Percentiles rank a stretch among this genome's conserved stretches.
Conservation (phyloP, 35 echinoderm and acorn worm genomes). For the Lytechinus pictus region DNA sequence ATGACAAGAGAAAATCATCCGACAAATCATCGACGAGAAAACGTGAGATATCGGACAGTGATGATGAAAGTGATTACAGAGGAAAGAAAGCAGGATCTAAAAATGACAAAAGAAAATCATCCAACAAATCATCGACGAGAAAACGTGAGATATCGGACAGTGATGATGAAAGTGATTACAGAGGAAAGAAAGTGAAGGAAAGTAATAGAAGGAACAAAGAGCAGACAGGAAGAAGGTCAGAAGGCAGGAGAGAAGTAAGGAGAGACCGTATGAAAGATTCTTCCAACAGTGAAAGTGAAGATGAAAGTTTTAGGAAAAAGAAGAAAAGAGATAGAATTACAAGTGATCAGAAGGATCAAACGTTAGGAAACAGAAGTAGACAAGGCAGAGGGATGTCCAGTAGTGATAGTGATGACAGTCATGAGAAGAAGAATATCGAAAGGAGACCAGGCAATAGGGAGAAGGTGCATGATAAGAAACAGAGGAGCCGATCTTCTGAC, state of each 20-base stretch:
- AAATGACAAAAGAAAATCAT: background rate
- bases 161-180: background rate
- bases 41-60: background rate
- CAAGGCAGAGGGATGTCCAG: background rate
- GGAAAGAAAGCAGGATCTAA: background rate
- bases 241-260: background rate
- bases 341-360: background rate
- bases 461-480: background rate
- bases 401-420: background rate
- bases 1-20: background rate
- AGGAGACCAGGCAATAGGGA: background rate
- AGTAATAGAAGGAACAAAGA: background rate
- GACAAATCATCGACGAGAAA: background rate
- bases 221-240: background rate
- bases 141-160: background rate
- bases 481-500: background rate
- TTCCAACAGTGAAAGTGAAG: background rate
- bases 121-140: background rate
- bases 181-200: background rate
- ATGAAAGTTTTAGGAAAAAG: background rate
- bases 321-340: background rate
- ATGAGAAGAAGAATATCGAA: background rate
- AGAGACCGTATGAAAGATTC: background rate
- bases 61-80: background rate
- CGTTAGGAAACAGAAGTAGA: background rate